Percentiles rank a stretch among this genome's conserved stretches.
Conservation (phyloP, 2,888 invertebrate genomes). For the Leptinotarsa tumamoca region DNA sequence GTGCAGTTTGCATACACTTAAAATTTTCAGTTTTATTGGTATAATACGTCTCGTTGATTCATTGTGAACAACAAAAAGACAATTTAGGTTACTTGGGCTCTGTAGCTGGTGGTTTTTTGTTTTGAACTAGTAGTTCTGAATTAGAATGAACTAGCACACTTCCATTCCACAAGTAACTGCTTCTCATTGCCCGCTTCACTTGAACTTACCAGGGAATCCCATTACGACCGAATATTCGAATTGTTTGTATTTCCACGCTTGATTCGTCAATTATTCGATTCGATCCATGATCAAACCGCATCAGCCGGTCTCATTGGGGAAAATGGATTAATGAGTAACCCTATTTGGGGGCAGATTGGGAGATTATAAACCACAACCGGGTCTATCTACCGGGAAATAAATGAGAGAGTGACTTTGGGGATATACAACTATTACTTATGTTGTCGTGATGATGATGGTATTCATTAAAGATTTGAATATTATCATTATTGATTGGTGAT, state of each 20-base stretch:
- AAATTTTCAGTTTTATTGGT: neutral
- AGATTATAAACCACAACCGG: too few species aligned
- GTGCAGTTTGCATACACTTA: constrained; percentile 10
- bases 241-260: constrained; percentile 7
- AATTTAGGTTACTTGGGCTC: neutral
- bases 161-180: too few species aligned
- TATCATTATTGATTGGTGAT: too few species aligned
- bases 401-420: too few species aligned
- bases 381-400: too few species aligned
- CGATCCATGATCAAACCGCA: constrained; percentile 1
- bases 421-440: too few species aligned
- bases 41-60: neutral
- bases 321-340: neutral
- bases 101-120: neutral
- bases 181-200: neutral
- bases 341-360: neutral
- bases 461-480: too few species aligned
- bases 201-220: neutral
- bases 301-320: neutral
- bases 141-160: neutral
- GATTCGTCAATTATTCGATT: neutral
- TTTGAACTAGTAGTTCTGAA: neutral
- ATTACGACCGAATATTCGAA: neutral
- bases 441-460: too few species aligned
- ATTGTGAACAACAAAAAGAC: neutral